Conservation (phyloP, 2,113 vertebrate species). For the Notothenia coriiceps region DNA sequence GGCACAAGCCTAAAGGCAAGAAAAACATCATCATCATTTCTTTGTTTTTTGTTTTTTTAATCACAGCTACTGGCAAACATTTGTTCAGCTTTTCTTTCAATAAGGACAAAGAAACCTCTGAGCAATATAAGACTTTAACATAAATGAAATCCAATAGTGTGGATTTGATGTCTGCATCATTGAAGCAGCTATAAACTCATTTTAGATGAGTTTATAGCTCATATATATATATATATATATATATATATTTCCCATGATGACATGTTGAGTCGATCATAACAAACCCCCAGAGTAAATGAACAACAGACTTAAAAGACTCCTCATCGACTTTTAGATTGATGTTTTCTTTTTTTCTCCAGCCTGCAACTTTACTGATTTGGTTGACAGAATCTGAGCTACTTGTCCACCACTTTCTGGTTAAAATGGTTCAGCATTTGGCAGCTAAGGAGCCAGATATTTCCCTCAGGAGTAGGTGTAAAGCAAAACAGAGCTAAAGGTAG, state of each 20-base stretch:
- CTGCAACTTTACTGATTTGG: not conserved
- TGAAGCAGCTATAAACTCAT: not conserved
- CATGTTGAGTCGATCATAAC: not conserved
- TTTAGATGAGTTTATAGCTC: not conserved
- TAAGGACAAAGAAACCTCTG: not conserved
- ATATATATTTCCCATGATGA: not conserved
- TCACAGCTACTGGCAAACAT: not conserved
- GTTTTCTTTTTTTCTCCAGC: not conserved
- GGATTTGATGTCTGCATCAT: slow-evolving; percentile 1
- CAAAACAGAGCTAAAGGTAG: not conserved
- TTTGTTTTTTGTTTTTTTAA: not conserved
- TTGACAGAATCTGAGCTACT: not conserved
- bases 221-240: no score
- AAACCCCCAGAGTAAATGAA: not conserved
- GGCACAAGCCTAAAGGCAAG: not conserved
- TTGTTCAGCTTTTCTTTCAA: not conserved
- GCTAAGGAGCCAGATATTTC: slow-evolving; percentile 16
- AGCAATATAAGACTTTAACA: slow-evolving; percentile 7
- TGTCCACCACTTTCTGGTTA: not conserved
- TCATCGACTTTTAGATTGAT: not conserved
- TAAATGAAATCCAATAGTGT: slow-evolving; percentile 5
- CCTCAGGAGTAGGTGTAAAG: not conserved
- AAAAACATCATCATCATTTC: no score
- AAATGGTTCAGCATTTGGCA: not conserved
- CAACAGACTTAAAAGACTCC: not conserved